A percentile compares a stretch with the other conserved stretches of the same genome.
These are phyloP conservation scores for Zeuzera pyrina DNA, from an alignment of 2,888 invertebrate genomes.

Conservation along the genomic window DNA sequence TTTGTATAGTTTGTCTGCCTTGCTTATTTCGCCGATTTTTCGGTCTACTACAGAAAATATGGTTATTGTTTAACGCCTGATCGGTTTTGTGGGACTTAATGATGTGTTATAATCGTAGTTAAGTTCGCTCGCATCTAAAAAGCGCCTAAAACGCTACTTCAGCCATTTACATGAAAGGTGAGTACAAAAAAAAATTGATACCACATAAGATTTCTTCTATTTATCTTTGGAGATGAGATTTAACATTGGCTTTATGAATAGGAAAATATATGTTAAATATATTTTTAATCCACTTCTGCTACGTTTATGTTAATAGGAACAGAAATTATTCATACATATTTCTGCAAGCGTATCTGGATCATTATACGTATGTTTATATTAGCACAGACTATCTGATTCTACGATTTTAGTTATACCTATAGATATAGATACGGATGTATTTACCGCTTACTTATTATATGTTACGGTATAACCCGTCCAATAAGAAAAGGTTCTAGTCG, in stretches of 20 bases:
- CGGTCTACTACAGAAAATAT: constrained; percentile 47
- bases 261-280: not conserved
- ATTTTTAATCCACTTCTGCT: constrained; percentile 7
- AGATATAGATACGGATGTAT: too few species aligned
- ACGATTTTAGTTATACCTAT: too few species aligned
- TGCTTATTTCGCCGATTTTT: constrained; percentile 67
- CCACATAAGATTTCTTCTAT: constrained; percentile 45
- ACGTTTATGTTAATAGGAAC: constrained; percentile 25
- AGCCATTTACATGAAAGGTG: constrained; percentile 73
- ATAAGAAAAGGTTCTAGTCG: too few species aligned
- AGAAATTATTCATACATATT: constrained; percentile 35
- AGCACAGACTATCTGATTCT: too few species aligned
- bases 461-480: too few species aligned
- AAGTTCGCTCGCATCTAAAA: constrained; percentile 24
- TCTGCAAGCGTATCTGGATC: too few species aligned
- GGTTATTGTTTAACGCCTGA: constrained; percentile 41
- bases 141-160: constrained; percentile 46
- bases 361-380: too few species aligned
- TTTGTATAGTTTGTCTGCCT: constrained; percentile 70
- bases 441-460: too few species aligned
- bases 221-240: constrained; percentile 23
- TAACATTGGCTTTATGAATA: constrained; percentile 4
- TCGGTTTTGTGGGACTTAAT: constrained; percentile 33
- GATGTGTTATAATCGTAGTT: constrained; percentile 49
- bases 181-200: constrained; percentile 69